These are phyloP conservation scores for Gallinago media DNA, from an alignment of 2,113 vertebrate genomes.

Conservation along the genomic window DNA sequence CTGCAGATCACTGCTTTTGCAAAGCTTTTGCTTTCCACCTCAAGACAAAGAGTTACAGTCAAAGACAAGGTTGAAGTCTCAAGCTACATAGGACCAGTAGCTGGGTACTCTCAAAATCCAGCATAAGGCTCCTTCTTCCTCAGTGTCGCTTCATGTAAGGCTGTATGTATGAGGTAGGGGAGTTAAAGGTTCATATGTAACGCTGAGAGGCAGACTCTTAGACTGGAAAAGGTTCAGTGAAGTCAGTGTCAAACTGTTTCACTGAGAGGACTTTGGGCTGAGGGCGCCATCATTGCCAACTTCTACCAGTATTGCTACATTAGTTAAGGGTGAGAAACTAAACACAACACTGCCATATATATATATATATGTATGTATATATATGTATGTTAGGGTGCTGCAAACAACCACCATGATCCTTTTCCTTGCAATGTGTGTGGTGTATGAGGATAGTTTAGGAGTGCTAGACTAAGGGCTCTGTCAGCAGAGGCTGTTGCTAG, in stretches of 20 bases:
- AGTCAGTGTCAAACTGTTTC: neutral
- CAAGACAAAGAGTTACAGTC: neutral
- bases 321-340: neutral
- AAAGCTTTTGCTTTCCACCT: neutral
- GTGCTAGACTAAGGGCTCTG: neutral
- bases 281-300: accelerated
- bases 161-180: neutral
- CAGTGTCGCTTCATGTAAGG: accelerated
- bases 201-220: neutral
- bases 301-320: neutral
- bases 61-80: neutral
- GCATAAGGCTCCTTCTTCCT: neutral
- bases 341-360: neutral
- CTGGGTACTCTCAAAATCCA: neutral
- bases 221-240: neutral
- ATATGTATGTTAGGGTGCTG: neutral
- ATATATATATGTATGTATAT: no score
- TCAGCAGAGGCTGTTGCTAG: neutral
- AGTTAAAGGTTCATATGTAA: neutral
- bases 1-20: neutral
- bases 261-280: neutral
- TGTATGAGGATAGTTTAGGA: neutral
- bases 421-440: accelerated
- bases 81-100: accelerated
- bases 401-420: neutral